Evolutionary conservation across 2,113 vertebrate genomes (phyloP).

Genomic region (Gallinago jamesoni): DNA sequence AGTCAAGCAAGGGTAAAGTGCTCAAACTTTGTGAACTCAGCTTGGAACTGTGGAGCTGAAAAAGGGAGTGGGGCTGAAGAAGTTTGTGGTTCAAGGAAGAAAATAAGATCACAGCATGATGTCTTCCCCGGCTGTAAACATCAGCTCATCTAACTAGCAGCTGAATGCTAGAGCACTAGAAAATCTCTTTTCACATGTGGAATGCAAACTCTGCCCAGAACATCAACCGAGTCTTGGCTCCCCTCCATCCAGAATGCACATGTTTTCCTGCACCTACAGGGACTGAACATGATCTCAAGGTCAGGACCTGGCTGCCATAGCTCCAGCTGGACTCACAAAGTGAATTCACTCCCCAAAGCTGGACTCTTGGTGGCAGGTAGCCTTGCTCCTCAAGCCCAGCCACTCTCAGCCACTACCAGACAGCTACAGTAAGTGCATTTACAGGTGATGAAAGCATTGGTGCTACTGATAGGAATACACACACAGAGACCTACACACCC

Average conservation of each 20-base stretch:
- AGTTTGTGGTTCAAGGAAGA: neutral
- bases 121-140: neutral
- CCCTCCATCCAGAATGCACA: neutral
- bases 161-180: conserved; percentile 14
- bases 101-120: neutral
- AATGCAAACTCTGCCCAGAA: conserved; percentile 3
- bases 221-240: neutral
- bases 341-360: neutral
- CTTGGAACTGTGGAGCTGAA: neutral
- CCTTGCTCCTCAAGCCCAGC: conserved; percentile 21
- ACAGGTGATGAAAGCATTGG: conserved; percentile 69
- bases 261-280: conserved; percentile 16
- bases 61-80: neutral
- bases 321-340: neutral
- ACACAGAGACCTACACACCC: conserved; percentile 55
- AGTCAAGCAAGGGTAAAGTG: conserved; percentile 37
- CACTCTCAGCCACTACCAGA: conserved; percentile 29
- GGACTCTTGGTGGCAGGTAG: neutral
- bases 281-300: neutral
- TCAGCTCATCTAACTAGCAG: conserved; percentile 8
- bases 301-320: neutral
- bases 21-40: conserved; percentile 32
- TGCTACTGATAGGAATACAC: conserved; percentile 68
- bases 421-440: conserved; percentile 69
- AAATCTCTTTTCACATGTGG: neutral